Base-by-base conservation (phyloP, 2,888 invertebrate species). In the Hemithea aestivaria region DNA sequence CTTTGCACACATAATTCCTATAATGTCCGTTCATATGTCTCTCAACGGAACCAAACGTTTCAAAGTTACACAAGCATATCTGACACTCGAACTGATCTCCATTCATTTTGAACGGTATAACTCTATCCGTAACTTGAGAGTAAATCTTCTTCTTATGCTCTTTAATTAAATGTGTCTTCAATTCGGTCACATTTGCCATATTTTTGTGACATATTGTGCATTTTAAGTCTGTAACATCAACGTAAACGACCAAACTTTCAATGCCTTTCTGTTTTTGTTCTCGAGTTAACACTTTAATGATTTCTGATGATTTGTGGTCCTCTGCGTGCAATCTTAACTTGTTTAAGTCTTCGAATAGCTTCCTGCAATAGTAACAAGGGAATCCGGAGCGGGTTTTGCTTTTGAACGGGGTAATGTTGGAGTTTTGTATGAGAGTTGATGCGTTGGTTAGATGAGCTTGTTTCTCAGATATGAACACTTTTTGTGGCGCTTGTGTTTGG, bases 1-100 rank as follows among this genome's bases (percentile, higher is more conserved):
- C 74, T 7, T 70, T 70, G 36, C 83, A 84, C 0, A 83, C 72
- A 10, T 75, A 80, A 9, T 83, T 83, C 12, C 80, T 69, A 38
- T 66, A 85, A 42, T 85, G 84, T 0, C 73, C 68, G 3, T 84
- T 84, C 85, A 85, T 85, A 40, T 85, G 84, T 0, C 80, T 35
- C 20, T 84, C 84, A 1, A 82, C 76, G 0, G 84, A 71, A 0
- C 83, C 83, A 31, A 83, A 84, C 0, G 83, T 83, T 39, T 83
- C 82, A 22, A 78, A 84, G 6, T 49, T 68, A 9, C 73, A 74
- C 0, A 71, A 74, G 5, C 84, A 84, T 0, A 78, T 44, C 31
- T 66, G 63, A 30, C 71, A 71, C 1, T 55, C 44, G 7, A 58
- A 63, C 1, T 43, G 47, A 2, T 50, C 53, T 2, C 39, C 41